Evolutionary conservation across 1,140 invertebrate genomes (phyloP), one percentile per base, ranked within the genome.

Genomic region (Sarcophaga bullata): DNA sequence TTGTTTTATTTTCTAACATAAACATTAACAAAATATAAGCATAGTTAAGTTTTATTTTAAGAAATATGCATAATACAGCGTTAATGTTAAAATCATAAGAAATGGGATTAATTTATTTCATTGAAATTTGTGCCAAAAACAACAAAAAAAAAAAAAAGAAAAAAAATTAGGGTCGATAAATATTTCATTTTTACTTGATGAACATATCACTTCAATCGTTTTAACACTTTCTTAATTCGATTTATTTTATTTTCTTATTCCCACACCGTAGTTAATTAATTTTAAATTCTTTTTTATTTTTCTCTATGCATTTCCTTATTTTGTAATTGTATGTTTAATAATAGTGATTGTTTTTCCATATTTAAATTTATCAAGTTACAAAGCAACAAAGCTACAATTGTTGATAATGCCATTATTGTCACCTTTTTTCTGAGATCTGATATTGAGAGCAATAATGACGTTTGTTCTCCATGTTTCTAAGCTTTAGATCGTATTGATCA

Each of bases 281-380:
- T 58, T 58, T 58, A 58, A 58, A 68, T 15, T 68, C 5, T 68
- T 68, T 68, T 68, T 68, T 9, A 19, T 8, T 68, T 68, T 68
- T 68, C 8, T 25, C 19, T 68, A 58, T n/a, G n/a, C 10, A n/a
- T 58, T 58, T 58, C 19, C 2, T 5, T 68, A 68, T 68, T 68
- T 68, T 68, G 62, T 68, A 68, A 68, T 68, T 68, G 62, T 68
- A 68, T 68, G 62, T 68, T 68, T 68, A 68, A 68, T 25, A n/a
- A n/a, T n/a, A n/a, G n/a, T n/a, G n/a, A n/a, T n/a, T n/a, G n/a
- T n/a, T n/a, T n/a, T 58, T 58, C 6, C 6, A 6, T 58, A 15
- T 58, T 58, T 58, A 58, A 0, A 54, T 58, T 58, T 58, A 13
- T 54, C 3, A 54, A 5, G 3, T 54, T 7, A 54, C 10, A 54